Evolutionary conservation across 2,888 invertebrate genomes (phyloP).

Genomic region (Melinopterus prodromus): DNA sequence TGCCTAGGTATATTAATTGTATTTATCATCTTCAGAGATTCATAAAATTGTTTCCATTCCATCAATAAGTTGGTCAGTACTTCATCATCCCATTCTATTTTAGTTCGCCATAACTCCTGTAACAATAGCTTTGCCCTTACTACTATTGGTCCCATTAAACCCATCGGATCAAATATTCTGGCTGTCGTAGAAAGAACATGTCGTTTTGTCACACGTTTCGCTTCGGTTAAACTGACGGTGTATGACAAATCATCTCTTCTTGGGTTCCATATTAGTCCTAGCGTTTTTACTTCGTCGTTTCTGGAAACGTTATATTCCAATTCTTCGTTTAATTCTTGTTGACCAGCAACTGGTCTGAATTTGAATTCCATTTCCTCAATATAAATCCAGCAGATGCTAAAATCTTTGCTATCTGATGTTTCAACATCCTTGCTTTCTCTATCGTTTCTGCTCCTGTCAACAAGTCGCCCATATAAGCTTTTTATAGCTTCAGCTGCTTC

Average conservation of each 20-base stretch:
- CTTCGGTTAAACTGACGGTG: neutral
- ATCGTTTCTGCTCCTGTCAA: constrained; percentile 41
- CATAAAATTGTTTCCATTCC: constrained; percentile 21
- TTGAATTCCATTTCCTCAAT: constrained; percentile 46
- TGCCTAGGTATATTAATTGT: no score
- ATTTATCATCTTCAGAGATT: no score
- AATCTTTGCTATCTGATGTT: constrained; percentile 36
- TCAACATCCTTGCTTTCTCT: constrained; percentile 15
- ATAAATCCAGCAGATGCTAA: constrained; percentile 37
- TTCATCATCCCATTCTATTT: constrained; percentile 47
- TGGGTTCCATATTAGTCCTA: constrained; percentile 32
- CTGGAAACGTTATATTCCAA: constrained; percentile 11
- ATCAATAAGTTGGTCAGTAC: constrained; percentile 39
- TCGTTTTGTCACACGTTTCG: constrained; percentile 26
- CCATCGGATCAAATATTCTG: constrained; percentile 44
- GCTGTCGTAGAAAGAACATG: constrained; percentile 37
- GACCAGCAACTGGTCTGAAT: constrained; percentile 29
- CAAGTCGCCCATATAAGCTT: constrained; percentile 50
- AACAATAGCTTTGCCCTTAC: constrained; percentile 46
- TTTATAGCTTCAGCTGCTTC: constrained; percentile 36
- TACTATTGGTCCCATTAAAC: constrained; percentile 43
- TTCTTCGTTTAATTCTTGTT: neutral
- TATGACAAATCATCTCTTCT: constrained; percentile 13
- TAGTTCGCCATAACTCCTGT: constrained; percentile 45
- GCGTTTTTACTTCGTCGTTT: constrained; percentile 27